Evolutionary conservation across 2,888 invertebrate genomes (phyloP), one percentile per base, ranked within the genome.

Genomic region (Galerucella calmariensis): DNA sequence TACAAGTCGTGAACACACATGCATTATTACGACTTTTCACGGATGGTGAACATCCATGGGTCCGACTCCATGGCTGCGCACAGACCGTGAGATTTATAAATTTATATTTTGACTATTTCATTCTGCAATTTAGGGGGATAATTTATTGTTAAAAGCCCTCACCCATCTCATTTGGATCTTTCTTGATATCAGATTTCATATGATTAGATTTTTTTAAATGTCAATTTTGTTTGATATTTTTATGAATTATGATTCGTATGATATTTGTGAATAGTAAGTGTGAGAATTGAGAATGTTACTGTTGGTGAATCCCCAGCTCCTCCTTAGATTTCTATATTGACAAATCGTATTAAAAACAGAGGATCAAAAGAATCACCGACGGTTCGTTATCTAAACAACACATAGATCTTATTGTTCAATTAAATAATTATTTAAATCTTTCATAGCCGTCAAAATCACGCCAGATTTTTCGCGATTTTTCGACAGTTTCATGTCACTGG

Each of bases 81-180:
- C 82, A 81, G 82, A 85, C 86, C 87, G 85, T 87, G 86, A 87
- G 87, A 88, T 88, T 88, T 88, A 88, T 87, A 87, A 87, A 87
- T 87, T 87, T 87, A 86, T 87, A 88, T 88, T 88, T 88, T 88
- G 87, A 87, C 87, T 87, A 87, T 87, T 85, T 84, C 84, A 84
- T 85, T 84, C 83, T 83, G 81, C 84, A 85, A 85, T 86, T 86
- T 85, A 83, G 85, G 85, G 85, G 80, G 78, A 83, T 86, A 85
- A 87, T 87, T 87, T 86, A 87, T 86, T 84, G 82, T 80, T 72
- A 78, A 76, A 78, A 67, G 66, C 78, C 75, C 79, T 79, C 79
- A 82, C 80, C 77, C 78, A 75, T 77, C 77, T 74, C 76, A 77
- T 77, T 79, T 72, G 68, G 78, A 79, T 74, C 76, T 79, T 79